Percentiles rank a stretch among this genome's conserved stretches.
Conservation (phyloP, 2,113 vertebrate species). For the Tor tambroides region DNA sequence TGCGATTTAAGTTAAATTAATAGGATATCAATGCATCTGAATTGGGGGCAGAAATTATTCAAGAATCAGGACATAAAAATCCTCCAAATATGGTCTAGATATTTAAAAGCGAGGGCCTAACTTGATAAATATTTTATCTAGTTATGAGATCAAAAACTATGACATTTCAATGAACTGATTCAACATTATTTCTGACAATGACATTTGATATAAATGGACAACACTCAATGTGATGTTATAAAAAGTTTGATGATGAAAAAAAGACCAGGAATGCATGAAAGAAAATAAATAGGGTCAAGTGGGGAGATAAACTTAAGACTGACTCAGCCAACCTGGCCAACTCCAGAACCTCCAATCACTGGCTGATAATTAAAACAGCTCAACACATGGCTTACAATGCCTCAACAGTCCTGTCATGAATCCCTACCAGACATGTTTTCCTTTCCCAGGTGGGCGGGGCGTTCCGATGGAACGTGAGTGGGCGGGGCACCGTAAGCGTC, state of each 20-base stretch:
- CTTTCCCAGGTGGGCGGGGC: slow-evolving; percentile 25
- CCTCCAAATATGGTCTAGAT: neutral
- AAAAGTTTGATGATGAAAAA: neutral
- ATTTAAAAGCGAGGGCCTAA: neutral
- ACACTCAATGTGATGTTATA: neutral
- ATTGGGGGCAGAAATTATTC: neutral
- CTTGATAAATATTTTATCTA: neutral
- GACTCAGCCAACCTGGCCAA: neutral
- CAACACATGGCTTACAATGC: slow-evolving; percentile 5
- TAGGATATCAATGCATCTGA: neutral
- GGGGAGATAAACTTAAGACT: neutral
- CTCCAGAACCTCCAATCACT: neutral
- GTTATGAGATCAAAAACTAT: neutral
- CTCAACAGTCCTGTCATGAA: slow-evolving; percentile 1
- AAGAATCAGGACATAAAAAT: neutral
- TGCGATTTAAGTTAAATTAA: neutral
- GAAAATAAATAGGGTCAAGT: neutral
- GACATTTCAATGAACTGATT: neutral
- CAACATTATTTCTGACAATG: neutral
- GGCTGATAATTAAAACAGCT: slow-evolving; percentile 6
- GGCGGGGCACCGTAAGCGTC: slow-evolving; percentile 4
- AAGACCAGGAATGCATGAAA: neutral
- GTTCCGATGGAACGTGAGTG: neutral
- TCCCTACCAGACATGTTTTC: slow-evolving; percentile 19
- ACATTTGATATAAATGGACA: neutral